Conservation (phyloP, 2,888 invertebrate species). For the Hyalella azteca region DNA sequence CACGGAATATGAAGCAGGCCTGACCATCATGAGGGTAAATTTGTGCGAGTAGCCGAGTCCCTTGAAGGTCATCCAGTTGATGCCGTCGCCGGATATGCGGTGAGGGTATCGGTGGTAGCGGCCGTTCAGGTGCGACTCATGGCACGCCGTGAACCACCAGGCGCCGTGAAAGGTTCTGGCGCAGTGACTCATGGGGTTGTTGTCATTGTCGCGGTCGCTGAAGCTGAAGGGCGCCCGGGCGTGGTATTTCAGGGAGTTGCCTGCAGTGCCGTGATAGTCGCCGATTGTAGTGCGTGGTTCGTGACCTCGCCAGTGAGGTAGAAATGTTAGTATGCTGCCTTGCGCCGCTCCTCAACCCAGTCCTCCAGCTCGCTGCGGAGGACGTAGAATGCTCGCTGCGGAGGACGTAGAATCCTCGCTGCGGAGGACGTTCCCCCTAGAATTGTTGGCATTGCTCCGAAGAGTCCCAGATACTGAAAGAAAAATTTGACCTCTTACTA, state of each 20-base stretch:
- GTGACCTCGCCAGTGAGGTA: slow-evolving; percentile 49
- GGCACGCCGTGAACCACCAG: slow-evolving; percentile 61
- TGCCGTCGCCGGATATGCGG: slow-evolving; percentile 57
- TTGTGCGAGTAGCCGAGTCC: slow-evolving; percentile 58
- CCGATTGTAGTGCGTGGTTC: slow-evolving; percentile 58
- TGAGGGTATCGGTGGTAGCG: slow-evolving; percentile 56
- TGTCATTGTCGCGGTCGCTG: slow-evolving; percentile 59
- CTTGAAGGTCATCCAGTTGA: slow-evolving; percentile 59
- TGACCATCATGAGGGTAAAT: slow-evolving; percentile 58
- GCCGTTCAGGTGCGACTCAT: slow-evolving; percentile 59
- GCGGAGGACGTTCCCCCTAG: slow-evolving; percentile 54
- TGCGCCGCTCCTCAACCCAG: slow-evolving; percentile 55
- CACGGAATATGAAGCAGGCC: slow-evolving; percentile 51
- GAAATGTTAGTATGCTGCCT: slow-evolving; percentile 59
- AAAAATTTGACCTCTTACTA: too few species aligned
- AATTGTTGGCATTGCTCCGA: too few species aligned
- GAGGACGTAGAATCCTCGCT: slow-evolving; percentile 57
- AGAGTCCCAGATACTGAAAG: too few species aligned
- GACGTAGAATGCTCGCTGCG: slow-evolving; percentile 56
- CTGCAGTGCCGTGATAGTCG: slow-evolving; percentile 59
- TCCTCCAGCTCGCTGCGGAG: slow-evolving; percentile 57
- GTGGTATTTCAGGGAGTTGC: slow-evolving; percentile 60
- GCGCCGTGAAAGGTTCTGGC: slow-evolving; percentile 59
- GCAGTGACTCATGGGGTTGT: slow-evolving; percentile 59
- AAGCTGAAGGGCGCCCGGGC: slow-evolving; percentile 60